Percentiles rank a stretch among this genome's conserved stretches.
These are phyloP conservation scores for Suncus etruscus DNA, from an alignment of 2,113 vertebrate species.

Conservation along the genomic window DNA sequence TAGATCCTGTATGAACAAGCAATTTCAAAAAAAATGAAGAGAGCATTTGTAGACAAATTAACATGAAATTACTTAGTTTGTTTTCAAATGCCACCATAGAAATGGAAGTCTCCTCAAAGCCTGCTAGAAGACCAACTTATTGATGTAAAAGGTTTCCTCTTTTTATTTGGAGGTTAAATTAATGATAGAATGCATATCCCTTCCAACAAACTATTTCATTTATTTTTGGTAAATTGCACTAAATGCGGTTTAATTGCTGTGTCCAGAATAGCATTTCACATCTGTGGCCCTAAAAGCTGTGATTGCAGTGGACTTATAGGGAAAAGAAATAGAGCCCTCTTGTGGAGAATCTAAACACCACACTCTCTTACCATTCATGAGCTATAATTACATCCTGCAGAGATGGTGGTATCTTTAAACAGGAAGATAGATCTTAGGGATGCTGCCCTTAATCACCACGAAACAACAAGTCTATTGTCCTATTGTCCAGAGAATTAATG, in stretches of 20 bases:
- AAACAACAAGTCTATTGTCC: not conserved
- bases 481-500: not conserved
- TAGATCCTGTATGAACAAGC: not conserved
- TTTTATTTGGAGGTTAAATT: constrained; percentile 60
- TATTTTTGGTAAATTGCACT: constrained; percentile 81
- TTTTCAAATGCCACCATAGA: constrained; percentile 23
- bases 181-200: constrained; percentile 61
- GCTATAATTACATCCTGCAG: not conserved
- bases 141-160: constrained; percentile 69
- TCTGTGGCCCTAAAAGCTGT: constrained; percentile 72
- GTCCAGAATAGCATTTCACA: constrained; percentile 78
- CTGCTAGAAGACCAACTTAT: constrained; percentile 53
- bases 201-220: constrained; percentile 72
- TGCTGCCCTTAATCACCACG: no score
- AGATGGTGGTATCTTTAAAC: not conserved
- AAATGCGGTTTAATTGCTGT: constrained; percentile 76
- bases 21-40: accelerated
- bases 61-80: constrained; percentile 4
- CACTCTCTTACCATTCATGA: not conserved
- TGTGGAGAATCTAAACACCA: not conserved
- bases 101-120: not conserved
- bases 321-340: constrained; percentile 57
- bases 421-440: not conserved
- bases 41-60: not conserved
- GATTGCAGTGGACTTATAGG: not conserved